Percentiles rank a stretch among this genome's conserved stretches.
Evolutionary conservation across 1,140 invertebrate genomes (phyloP).

Genomic region (Sminthurides bifidus): DNA sequence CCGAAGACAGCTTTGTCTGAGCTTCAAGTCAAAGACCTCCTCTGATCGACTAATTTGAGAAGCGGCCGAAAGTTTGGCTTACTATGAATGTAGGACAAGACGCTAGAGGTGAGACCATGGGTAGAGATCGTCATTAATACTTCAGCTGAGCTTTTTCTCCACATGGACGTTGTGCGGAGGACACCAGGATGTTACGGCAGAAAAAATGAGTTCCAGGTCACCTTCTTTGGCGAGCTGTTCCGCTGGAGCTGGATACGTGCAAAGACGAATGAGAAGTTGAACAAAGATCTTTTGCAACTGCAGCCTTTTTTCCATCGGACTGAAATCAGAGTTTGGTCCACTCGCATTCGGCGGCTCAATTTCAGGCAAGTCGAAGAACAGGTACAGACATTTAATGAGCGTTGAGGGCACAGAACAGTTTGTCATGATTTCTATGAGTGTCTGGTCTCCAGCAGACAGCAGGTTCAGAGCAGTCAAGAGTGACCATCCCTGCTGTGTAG

Average conservation of each 20-base stretch:
- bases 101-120: slow-evolving; percentile 80
- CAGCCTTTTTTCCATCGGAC: slow-evolving; percentile 75
- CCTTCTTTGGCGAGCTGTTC: slow-evolving; percentile 94
- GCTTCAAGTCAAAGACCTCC: too few relatives aligned
- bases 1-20: too few relatives aligned
- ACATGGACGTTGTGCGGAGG: slow-evolving; percentile 81
- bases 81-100: slow-evolving; percentile 96
- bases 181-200: slow-evolving; percentile 90
- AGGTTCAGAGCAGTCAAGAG: slow-evolving; percentile 81
- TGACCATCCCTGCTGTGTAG: slow-evolving; percentile 83
- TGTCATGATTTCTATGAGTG: slow-evolving; percentile 81
- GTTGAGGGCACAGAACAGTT: slow-evolving; percentile 90
- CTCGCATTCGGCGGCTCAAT: slow-evolving; percentile 48
- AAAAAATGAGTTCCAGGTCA: slow-evolving; percentile 88
- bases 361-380: slow-evolving; percentile 95
- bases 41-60: too few relatives aligned
- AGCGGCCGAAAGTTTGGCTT: slow-evolving; percentile 38
- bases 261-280: slow-evolving; percentile 82
- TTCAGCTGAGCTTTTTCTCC: slow-evolving; percentile 93
- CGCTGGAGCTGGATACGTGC: slow-evolving; percentile 79
- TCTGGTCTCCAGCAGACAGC: slow-evolving; percentile 67
- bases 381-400: slow-evolving; percentile 93
- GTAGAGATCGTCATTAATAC: slow-evolving; percentile 89
- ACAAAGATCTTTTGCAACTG: slow-evolving; percentile 93
- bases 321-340: slow-evolving; percentile 62